Evolutionary conservation across 2,888 invertebrate genomes (phyloP), one percentile per base, ranked within the genome.

Genomic region (Tiliacea citrago): DNA sequence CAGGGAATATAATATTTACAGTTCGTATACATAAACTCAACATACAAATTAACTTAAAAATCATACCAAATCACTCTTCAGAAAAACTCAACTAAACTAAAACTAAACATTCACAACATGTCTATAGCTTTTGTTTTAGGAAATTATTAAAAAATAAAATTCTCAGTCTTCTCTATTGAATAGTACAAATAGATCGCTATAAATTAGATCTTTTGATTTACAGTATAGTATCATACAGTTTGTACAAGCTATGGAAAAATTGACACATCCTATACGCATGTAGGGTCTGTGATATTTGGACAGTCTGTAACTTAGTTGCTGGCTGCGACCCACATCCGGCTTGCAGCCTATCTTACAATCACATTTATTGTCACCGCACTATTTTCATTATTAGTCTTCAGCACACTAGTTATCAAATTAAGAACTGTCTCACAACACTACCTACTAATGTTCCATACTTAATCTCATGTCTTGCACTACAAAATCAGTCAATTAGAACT

Each of bases 151-250:
- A 93, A 87, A 94, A 93, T 92, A 92, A 94, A 91, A 92, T 91
- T 92, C 91, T 96, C 96, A 96, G 96, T 96, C 96, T 96, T 95
- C 94, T 94, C 95, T 94, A 95, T 95, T 93, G 93, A 92, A 93
- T 93, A 94, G 93, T 94, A 91, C 89, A 90, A 88, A 88, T 92
- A 94, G 92, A 94, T 93, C 88, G 85, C 90, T 90, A 90, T 88
- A 92, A 89, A 91, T 93, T 90, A 94, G 93, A 95, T 94, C 93
- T 90, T 90, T 88, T 83, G 90, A 94, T 93, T 93, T 93, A 93
- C 91, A 93, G 82, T 90, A 87, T 85, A 88, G 88, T 92, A 92
- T 92, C 73, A 91, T 94, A 95, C 94, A 95, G 87, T 94, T 93
- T 95, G 92, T 95, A 95, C 95, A 95, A 75, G 72, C 83, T 87